Conservation (phyloP, 1,140 invertebrate species). For the Argopecten irradians region DNA sequence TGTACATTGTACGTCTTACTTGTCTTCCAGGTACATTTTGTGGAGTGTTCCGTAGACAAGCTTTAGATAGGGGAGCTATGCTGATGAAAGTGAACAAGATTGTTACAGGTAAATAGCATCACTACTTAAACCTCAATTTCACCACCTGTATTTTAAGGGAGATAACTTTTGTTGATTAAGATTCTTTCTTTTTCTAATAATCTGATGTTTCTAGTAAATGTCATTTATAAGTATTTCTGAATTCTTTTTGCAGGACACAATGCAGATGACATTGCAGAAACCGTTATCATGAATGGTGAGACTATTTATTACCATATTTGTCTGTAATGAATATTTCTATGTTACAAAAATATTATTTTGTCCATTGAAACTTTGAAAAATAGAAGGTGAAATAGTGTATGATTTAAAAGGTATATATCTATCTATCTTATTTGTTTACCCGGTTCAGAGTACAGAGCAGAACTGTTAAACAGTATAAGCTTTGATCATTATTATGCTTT, state of each 20-base stretch:
- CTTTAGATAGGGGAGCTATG: constrained; percentile 94
- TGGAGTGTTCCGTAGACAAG: constrained; percentile 97
- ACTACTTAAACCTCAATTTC: neutral
- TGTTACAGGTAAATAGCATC: constrained; percentile 83
- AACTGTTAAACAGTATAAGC: too few relatives aligned
- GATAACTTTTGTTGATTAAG: neutral
- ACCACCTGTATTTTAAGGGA: neutral
- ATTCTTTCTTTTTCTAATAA: neutral
- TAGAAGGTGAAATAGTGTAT: too few relatives aligned
- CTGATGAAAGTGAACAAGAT: constrained; percentile 93
- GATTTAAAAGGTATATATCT: too few relatives aligned
- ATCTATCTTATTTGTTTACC: too few relatives aligned
- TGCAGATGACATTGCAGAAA: constrained; percentile 99
- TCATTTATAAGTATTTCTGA: neutral
- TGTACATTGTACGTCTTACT: neutral
- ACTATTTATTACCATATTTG: too few relatives aligned
- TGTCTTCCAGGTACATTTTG: constrained; percentile 88
- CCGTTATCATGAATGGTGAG: constrained; percentile 94
- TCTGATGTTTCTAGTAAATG: neutral
- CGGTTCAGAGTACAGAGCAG: too few relatives aligned
- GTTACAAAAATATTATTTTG: too few relatives aligned
- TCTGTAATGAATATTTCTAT: too few relatives aligned
- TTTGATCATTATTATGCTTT: too few relatives aligned
- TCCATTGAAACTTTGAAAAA: too few relatives aligned
- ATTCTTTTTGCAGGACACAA: constrained; percentile 87